phyloP scores from a whole-genome alignment of 1,140 invertebrate species.

The Procambarus virginalis region DNA sequence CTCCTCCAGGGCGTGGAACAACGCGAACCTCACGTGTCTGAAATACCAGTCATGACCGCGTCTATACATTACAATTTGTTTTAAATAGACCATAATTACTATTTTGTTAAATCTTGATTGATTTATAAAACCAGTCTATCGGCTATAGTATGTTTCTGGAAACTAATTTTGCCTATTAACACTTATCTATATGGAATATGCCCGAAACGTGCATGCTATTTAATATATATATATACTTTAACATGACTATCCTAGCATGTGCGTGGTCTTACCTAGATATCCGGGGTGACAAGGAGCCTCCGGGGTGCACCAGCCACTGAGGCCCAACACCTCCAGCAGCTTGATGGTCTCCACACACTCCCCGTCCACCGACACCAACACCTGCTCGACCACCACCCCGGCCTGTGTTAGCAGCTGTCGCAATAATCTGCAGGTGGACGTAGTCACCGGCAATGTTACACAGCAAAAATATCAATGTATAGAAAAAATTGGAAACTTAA shows the following conservation, averaged over 20 bases:
- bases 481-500: no score
- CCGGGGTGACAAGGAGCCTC: constrained; percentile 9
- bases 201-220: no score
- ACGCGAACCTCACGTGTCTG: constrained; percentile 70
- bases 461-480: no score
- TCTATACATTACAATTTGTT: no score
- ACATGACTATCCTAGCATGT: no score
- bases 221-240: no score
- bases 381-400: background rate
- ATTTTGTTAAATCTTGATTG: no score
- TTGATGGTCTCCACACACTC: constrained; percentile 11
- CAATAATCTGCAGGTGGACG: constrained; percentile 6
- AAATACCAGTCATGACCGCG: constrained; percentile 69
- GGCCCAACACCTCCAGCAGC: constrained; percentile 13
- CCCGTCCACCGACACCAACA: constrained; percentile 22
- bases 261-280: constrained; percentile 32
- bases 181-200: no score
- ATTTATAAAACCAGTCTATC: no score
- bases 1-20: constrained; percentile 21
- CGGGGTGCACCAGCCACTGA: constrained; percentile 14
- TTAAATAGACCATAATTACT: no score
- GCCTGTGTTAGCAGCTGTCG: constrained; percentile 22
- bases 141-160: no score
- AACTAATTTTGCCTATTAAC: no score
- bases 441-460: background rate